Evolutionary conservation across 2,797 vertebrate genomes (phyloP).

Genomic region (Benthosema pterotum): DNA sequence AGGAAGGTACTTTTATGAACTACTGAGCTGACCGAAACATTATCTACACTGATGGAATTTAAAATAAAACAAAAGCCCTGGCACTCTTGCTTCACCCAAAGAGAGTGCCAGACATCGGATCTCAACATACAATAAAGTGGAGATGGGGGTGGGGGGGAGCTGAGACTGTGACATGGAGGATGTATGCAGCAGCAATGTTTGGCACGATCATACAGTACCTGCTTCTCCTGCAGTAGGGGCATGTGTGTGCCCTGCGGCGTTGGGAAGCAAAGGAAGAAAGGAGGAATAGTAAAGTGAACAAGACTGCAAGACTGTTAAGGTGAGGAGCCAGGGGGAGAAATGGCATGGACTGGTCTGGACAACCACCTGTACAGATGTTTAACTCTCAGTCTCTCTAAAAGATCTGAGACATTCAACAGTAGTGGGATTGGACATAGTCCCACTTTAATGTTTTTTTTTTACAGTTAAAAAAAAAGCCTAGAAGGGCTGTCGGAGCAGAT

Average conservation of each 20-base stretch:
- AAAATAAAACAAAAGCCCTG: not conserved
- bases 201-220: slow-evolving; percentile 61
- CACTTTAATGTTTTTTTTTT: too few relatives aligned
- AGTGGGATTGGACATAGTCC: not conserved
- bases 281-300: slow-evolving; percentile 35
- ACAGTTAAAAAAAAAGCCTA: too few relatives aligned
- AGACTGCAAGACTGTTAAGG: not conserved
- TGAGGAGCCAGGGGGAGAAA: not conserved
- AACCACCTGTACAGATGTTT: not conserved
- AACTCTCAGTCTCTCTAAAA: not conserved
- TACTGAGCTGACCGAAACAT: too few relatives aligned
- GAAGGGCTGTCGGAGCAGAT: too few relatives aligned
- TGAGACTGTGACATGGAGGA: slow-evolving; percentile 11
- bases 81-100: slow-evolving; percentile 15
- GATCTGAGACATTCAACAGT: too few relatives aligned
- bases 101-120: slow-evolving; percentile 28
- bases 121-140: slow-evolving; percentile 48
- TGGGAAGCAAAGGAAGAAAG: slow-evolving; percentile 57
- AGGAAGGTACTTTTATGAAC: too few relatives aligned
- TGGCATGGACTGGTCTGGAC: not conserved
- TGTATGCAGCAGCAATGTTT: too few relatives aligned
- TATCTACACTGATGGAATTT: not conserved
- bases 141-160: slow-evolving; percentile 43
- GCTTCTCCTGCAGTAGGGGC: slow-evolving; percentile 84
- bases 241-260: slow-evolving; percentile 76